Evolutionary conservation across 1,140 invertebrate species (phyloP), one percentile per base, ranked within the genome.

Genomic region (Octopus bimaculoides): DNA sequence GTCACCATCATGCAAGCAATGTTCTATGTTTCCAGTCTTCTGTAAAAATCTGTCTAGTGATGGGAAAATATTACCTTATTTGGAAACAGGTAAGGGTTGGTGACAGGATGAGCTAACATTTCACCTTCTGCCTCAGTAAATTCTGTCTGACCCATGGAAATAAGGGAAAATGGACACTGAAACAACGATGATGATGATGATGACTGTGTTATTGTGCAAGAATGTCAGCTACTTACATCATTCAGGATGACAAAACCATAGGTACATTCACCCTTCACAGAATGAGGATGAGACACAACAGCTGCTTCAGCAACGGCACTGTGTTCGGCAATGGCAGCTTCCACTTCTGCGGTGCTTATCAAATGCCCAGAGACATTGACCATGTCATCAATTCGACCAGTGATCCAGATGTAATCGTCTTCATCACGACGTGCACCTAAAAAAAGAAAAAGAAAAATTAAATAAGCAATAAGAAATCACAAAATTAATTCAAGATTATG

Each of bases 361-460:
- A 99, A 90, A 91, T 99, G 98, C 0, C 98, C 98, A 3, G 96
- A 98, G 1, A 99, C 97, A 90, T 99, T 99, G 77, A 99, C 91
- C 96, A 99, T 97, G 87, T 99, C 98, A 89, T 99, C 98, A 17
- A 99, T 95, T 77, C 98, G 93, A 0, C 98, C 98, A 4, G 97
- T 99, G 41, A 99, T 94, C 97, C 97, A 99, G 20, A 98, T 91
- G 89, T 98, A 98, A 4, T 97, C 97, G 90, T 99, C 97, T 14
- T 93, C 92, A 89, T 99, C 98, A 79, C 97, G 91, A 85, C 93
- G 93, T 0, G 96, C 97, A 78, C 96, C 96, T 91, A 78, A 6
- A 82, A 75, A 79, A 20, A 61, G 82, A 5, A 76, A 26, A 54
- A 69, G 7, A 71, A 71, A 71, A 41, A 41, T 41, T 6, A 8